These are phyloP conservation scores for Semicossyphus pulcher DNA, from an alignment of 2,113 vertebrate species.

Conservation along the genomic window DNA sequence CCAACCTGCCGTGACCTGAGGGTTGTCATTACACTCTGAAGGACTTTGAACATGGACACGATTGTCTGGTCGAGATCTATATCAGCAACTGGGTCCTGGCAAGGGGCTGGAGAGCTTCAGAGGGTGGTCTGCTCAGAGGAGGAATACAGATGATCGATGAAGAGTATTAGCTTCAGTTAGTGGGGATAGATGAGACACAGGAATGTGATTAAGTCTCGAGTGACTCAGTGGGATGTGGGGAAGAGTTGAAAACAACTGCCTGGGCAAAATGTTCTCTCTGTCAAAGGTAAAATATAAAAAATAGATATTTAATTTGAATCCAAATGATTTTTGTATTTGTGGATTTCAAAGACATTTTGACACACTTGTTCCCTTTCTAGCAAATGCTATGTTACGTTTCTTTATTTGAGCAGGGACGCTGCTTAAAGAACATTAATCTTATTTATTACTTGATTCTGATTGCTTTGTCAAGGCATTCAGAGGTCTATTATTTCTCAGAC, in stretches of 20 bases:
- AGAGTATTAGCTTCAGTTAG: constrained; percentile 35
- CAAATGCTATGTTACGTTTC: no score
- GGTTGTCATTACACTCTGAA: constrained; percentile 33
- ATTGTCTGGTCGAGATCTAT: constrained; percentile 30
- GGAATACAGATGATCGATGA: constrained; percentile 57
- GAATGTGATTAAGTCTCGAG: constrained; percentile 63
- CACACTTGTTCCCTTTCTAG: no score
- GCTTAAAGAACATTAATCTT: no score
- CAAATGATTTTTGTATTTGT: not conserved
- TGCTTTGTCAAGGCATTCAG: no score
- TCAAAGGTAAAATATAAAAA: not conserved
- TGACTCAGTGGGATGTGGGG: constrained; percentile 20
- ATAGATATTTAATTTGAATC: not conserved
- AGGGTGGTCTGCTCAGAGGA: constrained; percentile 53
- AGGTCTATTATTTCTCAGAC: no score
- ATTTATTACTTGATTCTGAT: no score
- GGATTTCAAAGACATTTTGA: not conserved
- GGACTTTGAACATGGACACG: constrained; percentile 53
- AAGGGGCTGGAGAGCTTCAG: constrained; percentile 25
- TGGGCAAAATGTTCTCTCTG: constrained; percentile 8
- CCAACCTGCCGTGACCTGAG: constrained; percentile 32
- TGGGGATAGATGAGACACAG: constrained; percentile 53
- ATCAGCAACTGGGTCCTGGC: constrained; percentile 31
- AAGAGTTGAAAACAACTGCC: constrained; percentile 38
- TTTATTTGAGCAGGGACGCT: no score